Base-by-base conservation (phyloP, 2,113 vertebrate genomes). In the Heterotis niloticus region DNA sequence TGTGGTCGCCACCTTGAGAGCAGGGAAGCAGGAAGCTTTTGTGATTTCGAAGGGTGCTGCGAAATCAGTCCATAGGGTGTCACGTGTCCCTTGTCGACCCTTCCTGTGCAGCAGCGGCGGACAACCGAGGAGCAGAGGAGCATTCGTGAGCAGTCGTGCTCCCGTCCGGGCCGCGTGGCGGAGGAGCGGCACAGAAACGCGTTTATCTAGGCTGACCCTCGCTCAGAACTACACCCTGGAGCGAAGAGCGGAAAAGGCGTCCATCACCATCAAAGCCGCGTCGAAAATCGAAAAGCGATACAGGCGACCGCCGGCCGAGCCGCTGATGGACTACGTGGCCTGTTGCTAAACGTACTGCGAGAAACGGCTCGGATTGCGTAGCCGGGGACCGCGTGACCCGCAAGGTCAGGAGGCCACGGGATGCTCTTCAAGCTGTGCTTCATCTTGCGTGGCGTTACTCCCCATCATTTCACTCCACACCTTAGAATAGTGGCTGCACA, bases 171-270 rank as follows among this genome's bases (percentile, higher is more conserved):
- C 1, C 17, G 4, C 23, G 23, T 51, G 57, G 51, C 65, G 1
- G 52, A 54, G 64, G 24, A 28, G 44, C 44, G 34, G 20, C 24
- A 5, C 20, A 24, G 9, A 23, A 71, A 17, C 16, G 28, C 26
- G n/a, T 29, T 68, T 68, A 78, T 67, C 7, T 59, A 24, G 51
- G 9, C 17, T 18, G 18, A 28, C 23, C 24, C 28, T 44, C 17
- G 10, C 64, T 66, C 60, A 17, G 29, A 23, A 68, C 64, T 85
- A 83, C 83, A 82, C 84, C 85, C 85, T 78, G 77, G 85, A 85
- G 81, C 10, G 52, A 16, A 26, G 12, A 10, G 64, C 18, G 62
- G 16, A 34, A 44, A 29, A 26, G 24, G 56, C 77, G 62, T n/a
- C 62, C 64, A 18, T 79, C 56, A 23, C 44, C 20, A 68, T 65